These are phyloP conservation scores for Potorous gilbertii DNA, from an alignment of 2,797 vertebrate species.

Conservation along the genomic window DNA sequence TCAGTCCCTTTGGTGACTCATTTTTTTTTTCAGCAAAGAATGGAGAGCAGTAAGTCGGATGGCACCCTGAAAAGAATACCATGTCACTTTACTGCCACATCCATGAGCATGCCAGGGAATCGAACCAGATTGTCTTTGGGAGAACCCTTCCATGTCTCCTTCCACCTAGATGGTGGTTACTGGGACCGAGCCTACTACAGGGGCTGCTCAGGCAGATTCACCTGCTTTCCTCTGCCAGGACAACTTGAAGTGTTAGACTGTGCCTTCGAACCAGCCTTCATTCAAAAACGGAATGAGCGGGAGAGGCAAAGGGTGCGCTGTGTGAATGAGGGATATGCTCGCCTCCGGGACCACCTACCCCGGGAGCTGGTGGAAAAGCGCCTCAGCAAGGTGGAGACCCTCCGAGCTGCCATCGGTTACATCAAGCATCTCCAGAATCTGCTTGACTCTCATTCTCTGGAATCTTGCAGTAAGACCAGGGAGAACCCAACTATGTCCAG, in stretches of 20 bases:
- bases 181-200: slow-evolving; percentile 80
- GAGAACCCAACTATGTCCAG: slow-evolving; percentile 38
- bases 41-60: slow-evolving; percentile 73
- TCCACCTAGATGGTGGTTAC: slow-evolving; percentile 83
- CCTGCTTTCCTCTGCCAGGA: slow-evolving; percentile 83
- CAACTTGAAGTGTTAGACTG: slow-evolving; percentile 85
- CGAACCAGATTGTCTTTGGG: slow-evolving; percentile 67
- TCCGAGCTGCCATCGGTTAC: slow-evolving; percentile 93
- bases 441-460: slow-evolving; percentile 85
- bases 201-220: slow-evolving; percentile 71
- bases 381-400: slow-evolving; percentile 96
- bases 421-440: slow-evolving; percentile 93
- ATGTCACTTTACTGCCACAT: slow-evolving; percentile 66
- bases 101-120: slow-evolving; percentile 73
- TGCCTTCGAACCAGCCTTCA: slow-evolving; percentile 92
- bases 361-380: slow-evolving; percentile 89
- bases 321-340: slow-evolving; percentile 96
- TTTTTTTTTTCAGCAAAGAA: not conserved
- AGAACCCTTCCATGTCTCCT: slow-evolving; percentile 84
- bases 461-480: slow-evolving; percentile 60
- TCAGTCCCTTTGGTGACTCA: slow-evolving; percentile 25
- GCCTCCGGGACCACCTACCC: slow-evolving; percentile 93
- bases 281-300: slow-evolving; percentile 93
- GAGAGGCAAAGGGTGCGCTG: slow-evolving; percentile 95
- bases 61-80: slow-evolving; percentile 60